phyloP scores from a whole-genome alignment of 2,888 invertebrate species.

The Mythimna pallens region DNA sequence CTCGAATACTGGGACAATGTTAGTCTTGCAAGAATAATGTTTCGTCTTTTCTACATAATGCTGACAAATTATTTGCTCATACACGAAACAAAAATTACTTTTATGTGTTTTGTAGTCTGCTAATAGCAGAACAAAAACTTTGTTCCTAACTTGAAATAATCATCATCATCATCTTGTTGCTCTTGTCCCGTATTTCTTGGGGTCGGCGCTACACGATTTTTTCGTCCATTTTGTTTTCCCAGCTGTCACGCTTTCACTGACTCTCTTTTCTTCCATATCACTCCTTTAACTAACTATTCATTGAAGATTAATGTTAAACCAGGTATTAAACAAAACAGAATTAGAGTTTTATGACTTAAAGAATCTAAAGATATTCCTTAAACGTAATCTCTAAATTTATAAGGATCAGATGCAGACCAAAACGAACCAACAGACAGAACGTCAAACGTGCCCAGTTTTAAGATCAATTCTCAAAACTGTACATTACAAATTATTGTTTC shows the following conservation, averaged over 20 bases:
- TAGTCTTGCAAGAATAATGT: conserved; percentile 31
- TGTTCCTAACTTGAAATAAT: not conserved
- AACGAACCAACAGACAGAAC: conserved; percentile 28
- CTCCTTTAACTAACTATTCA: too few relatives aligned
- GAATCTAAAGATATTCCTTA: not conserved
- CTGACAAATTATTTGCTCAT: conserved; percentile 28
- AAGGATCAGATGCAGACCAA: conserved; percentile 3
- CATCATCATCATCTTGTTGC: not conserved
- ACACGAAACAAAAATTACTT: conserved; percentile 4
- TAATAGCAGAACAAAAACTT: conserved; percentile 11
- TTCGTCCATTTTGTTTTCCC: too few relatives aligned
- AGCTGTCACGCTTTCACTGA: too few relatives aligned
- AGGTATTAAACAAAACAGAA: not conserved
- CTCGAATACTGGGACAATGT: conserved; percentile 28
- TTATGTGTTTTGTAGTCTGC: conserved; percentile 2
- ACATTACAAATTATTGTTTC: conserved; percentile 32
- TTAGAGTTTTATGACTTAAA: not conserved
- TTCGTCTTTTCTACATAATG: conserved; percentile 16
- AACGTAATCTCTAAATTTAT: conserved; percentile 9
- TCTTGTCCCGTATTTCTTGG: too few relatives aligned
- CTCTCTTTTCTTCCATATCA: too few relatives aligned
- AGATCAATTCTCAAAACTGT: conserved; percentile 43
- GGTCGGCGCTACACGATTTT: too few relatives aligned
- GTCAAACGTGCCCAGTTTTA: conserved; percentile 46
- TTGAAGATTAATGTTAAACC: too few relatives aligned